Percentiles rank a stretch among this genome's conserved stretches.
Evolutionary conservation across 2,113 vertebrate species (phyloP).

Genomic region (Callopanchax toddi): DNA sequence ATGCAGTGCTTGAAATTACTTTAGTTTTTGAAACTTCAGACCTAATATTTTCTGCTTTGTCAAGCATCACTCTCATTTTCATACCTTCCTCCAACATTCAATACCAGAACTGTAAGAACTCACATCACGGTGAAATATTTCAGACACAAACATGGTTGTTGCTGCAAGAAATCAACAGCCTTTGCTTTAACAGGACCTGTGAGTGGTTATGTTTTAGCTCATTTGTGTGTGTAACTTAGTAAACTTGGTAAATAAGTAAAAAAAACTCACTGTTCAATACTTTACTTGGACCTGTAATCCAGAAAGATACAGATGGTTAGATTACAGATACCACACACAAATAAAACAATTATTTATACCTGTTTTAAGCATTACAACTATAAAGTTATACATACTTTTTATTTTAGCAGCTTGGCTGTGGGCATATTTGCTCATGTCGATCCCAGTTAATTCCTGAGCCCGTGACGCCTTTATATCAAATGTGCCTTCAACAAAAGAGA

Average conservation of each 20-base stretch:
- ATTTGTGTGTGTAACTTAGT: not conserved
- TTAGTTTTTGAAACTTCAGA: not conserved
- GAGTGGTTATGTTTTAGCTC: not conserved
- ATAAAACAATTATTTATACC: too few relatives aligned
- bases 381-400: constrained; percentile 64
- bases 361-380: not conserved
- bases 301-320: not conserved
- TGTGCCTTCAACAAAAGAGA: constrained; percentile 54
- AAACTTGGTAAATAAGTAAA: not conserved
- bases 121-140: not conserved
- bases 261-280: not conserved
- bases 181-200: not conserved
- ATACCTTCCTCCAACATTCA: not conserved
- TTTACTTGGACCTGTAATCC: constrained; percentile 2
- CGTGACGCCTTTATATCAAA: constrained; percentile 73
- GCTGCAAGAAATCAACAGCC: not conserved
- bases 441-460: constrained; percentile 64
- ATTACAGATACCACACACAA: not conserved
- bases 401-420: constrained; percentile 69
- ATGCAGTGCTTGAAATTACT: too few relatives aligned
- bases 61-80: not conserved
- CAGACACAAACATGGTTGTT: not conserved
- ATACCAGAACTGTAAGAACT: not conserved
- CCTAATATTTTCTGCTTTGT: not conserved
- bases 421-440: constrained; percentile 74